Evolutionary conservation across 2,888 invertebrate species (phyloP).

Genomic region (Orchesellides sinensis): DNA sequence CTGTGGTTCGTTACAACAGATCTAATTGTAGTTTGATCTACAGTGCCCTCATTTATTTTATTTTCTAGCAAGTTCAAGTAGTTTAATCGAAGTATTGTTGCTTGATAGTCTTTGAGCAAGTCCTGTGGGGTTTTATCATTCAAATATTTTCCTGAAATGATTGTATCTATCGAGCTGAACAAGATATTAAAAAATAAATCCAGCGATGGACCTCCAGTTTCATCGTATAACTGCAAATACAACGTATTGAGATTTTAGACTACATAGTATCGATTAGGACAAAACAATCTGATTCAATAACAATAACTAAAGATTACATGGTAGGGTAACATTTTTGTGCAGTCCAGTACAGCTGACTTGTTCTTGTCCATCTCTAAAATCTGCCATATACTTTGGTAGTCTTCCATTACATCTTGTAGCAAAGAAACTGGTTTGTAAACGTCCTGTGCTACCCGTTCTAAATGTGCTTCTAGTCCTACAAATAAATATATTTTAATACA

Average conservation of each 20-base stretch:
- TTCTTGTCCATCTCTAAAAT: constrained; percentile 42
- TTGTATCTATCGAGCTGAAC: neutral
- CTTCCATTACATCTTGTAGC: constrained; percentile 19
- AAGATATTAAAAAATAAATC: neutral
- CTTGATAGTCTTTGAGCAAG: neutral
- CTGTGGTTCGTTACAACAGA: neutral
- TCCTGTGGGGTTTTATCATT: neutral
- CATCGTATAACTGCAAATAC: neutral
- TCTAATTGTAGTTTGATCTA: neutral
- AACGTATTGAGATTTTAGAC: neutral
- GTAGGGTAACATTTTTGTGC: neutral
- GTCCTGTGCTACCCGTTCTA: constrained; percentile 15
- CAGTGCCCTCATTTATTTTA: neutral
- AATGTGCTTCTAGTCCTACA: neutral
- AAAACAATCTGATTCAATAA: neutral
- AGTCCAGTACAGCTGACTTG: constrained; percentile 4
- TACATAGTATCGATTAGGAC: neutral
- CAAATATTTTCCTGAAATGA: neutral
- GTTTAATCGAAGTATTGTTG: neutral
- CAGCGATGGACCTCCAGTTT: neutral
- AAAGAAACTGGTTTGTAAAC: constrained; percentile 13
- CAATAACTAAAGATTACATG: constrained; percentile 7
- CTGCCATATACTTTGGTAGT: constrained; percentile 28
- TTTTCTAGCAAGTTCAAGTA: constrained; percentile 7
- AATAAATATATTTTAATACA: neutral